Percentiles rank a stretch among this genome's conserved stretches.
Evolutionary conservation across 64 coral and sea anemone species (phyloP).

Genomic region (Astreopora myriophthalma): DNA sequence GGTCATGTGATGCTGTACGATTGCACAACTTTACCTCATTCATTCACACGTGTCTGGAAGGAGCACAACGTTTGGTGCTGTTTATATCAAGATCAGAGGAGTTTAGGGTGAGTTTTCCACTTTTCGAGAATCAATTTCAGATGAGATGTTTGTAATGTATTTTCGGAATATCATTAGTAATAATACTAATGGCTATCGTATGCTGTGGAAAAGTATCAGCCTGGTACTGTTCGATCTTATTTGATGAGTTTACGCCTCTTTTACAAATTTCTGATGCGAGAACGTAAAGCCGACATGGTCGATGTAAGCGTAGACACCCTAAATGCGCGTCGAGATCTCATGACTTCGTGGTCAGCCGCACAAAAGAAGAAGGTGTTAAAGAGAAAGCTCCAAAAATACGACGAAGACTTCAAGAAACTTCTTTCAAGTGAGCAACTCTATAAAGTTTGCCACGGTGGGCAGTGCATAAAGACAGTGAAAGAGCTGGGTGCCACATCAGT

Average conservation of each 20-base stretch:
- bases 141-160: too few species aligned
- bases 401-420: conserved; percentile 31
- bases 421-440: conserved; percentile 29
- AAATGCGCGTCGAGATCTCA: conserved; percentile 11
- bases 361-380: conserved; percentile 49
- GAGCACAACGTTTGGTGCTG: too few species aligned
- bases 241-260: conserved; percentile 41
- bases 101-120: too few species aligned
- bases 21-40: too few species aligned
- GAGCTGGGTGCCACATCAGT: not conserved
- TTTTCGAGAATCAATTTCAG: too few species aligned
- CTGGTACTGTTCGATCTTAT: conserved; percentile 35
- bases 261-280: conserved; percentile 28
- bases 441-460: conserved; percentile 25
- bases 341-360: conserved; percentile 40
- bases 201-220: conserved; percentile 7
- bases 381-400: conserved; percentile 15
- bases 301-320: not conserved
- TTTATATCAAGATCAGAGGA: too few species aligned
- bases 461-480: conserved; percentile 25
- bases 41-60: too few species aligned
- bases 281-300: not conserved
- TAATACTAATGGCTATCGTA: conserved; percentile 25
- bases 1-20: too few species aligned
- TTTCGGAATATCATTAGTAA: too few species aligned